A percentile compares a stretch with the other conserved stretches of the same genome.
Evolutionary conservation across 2,113 vertebrate genomes (phyloP).

Genomic region (Peromyscus polionotus): DNA sequence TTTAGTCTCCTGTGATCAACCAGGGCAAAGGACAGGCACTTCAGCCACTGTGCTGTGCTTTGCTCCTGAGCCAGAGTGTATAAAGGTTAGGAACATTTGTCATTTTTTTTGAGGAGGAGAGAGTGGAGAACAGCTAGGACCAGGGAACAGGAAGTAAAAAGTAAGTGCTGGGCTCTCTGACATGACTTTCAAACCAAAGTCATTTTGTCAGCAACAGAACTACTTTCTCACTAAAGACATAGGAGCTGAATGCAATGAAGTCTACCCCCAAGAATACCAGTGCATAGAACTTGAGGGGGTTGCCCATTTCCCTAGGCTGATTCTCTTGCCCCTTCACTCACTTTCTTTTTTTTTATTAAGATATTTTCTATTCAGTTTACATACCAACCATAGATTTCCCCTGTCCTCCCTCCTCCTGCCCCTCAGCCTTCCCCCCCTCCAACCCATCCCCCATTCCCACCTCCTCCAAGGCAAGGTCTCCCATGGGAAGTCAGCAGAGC

Average conservation of each 20-base stretch:
- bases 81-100: rapidly evolving
- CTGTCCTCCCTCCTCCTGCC: no score
- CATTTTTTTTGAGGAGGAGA: not conserved
- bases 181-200: not conserved
- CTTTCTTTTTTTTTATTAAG: not conserved
- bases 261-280: no score
- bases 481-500: no score
- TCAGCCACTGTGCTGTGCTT: not conserved
- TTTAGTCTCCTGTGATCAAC: not conserved
- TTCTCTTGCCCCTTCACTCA: not conserved
- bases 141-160: not conserved
- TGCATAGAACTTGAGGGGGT: no score
- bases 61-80: not conserved
- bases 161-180: not conserved
- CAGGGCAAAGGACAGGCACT: not conserved
- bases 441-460: no score
- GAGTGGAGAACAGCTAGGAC: not conserved
- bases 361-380: no score
- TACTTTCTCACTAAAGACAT: not conserved
- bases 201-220: not conserved
- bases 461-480: no score
- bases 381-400: no score
- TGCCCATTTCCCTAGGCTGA: not conserved
- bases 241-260: not conserved
- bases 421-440: no score